Conservation (phyloP, 2,113 vertebrate species). For the Pithys albifrons region DNA sequence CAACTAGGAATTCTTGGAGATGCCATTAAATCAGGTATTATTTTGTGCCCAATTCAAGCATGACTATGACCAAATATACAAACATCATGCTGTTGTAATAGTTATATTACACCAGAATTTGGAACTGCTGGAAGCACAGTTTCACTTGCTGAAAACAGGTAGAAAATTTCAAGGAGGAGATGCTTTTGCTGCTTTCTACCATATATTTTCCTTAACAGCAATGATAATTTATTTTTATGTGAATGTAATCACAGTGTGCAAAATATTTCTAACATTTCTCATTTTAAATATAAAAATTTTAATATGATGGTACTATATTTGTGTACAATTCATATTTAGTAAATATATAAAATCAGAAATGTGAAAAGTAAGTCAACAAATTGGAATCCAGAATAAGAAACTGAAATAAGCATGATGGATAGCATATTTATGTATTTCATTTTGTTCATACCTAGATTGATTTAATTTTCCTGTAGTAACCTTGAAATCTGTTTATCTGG, state of each 20-base stretch:
- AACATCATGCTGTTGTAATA: not conserved
- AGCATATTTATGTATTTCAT: not conserved
- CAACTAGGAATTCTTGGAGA: not conserved
- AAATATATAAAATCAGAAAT: not conserved
- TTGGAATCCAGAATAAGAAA: not conserved
- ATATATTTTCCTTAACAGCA: not conserved
- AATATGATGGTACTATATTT: not conserved
- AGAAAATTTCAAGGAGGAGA: not conserved
- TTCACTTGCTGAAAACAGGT: not conserved
- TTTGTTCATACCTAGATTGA: constrained; percentile 13
- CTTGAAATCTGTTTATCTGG: constrained; percentile 8
- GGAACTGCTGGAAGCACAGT: not conserved
- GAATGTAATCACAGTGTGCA: not conserved
- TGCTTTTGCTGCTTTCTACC: not conserved
- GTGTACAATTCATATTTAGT: not conserved
- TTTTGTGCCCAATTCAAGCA: not conserved
- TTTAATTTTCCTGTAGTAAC: constrained; percentile 6
- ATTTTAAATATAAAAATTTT: not conserved
- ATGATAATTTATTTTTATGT: not conserved
- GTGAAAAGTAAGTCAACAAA: not conserved
- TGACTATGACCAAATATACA: not conserved
- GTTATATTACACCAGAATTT: not conserved
- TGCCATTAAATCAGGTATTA: not conserved
- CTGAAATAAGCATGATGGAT: not conserved
- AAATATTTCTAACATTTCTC: not conserved